These are phyloP conservation scores for Conops quadrifasciatus DNA, from an alignment of 2,888 invertebrate genomes.

Conservation along the genomic window DNA sequence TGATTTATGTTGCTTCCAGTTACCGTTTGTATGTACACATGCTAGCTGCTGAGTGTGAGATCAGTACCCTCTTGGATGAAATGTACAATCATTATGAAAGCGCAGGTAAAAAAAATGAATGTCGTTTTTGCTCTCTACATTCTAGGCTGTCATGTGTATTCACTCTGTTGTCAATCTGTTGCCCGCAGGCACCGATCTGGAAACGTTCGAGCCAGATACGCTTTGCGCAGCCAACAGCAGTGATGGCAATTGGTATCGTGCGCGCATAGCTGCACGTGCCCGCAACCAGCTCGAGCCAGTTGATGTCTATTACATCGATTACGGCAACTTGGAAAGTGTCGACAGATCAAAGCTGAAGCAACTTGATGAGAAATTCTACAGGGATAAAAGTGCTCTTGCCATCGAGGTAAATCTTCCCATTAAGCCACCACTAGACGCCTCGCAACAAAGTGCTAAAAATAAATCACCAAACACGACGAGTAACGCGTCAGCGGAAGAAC, in stretches of 20 bases:
- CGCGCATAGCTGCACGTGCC: conserved; percentile 64
- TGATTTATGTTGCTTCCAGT: conserved; percentile 70
- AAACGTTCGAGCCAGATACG: conserved; percentile 66
- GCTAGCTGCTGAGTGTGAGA: conserved; percentile 63
- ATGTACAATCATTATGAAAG: conserved; percentile 69
- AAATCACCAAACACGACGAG: conserved; percentile 41
- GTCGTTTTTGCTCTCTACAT: not conserved
- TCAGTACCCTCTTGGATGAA: conserved; percentile 69
- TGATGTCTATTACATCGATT: conserved; percentile 71
- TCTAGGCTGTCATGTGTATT: not conserved
- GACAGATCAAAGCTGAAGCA: conserved; percentile 65
- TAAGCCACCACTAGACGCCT: conserved; percentile 39
- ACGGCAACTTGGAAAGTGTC: conserved; percentile 74
- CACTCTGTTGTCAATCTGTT: conserved; percentile 5
- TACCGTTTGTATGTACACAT: conserved; percentile 75
- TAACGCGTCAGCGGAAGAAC: conserved; percentile 35
- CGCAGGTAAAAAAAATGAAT: conserved; percentile 55
- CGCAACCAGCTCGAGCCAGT: conserved; percentile 54
- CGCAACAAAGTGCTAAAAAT: conserved; percentile 42
- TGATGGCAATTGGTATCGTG: conserved; percentile 79
- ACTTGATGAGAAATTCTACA: conserved; percentile 66
- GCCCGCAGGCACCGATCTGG: conserved; percentile 56
- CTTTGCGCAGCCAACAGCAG: conserved; percentile 72
- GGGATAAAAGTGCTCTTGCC: conserved; percentile 55
- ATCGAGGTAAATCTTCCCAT: conserved; percentile 61